These are phyloP conservation scores for Blastobasis lacticolella DNA, from an alignment of 2,888 invertebrate genomes.

Conservation along the genomic window DNA sequence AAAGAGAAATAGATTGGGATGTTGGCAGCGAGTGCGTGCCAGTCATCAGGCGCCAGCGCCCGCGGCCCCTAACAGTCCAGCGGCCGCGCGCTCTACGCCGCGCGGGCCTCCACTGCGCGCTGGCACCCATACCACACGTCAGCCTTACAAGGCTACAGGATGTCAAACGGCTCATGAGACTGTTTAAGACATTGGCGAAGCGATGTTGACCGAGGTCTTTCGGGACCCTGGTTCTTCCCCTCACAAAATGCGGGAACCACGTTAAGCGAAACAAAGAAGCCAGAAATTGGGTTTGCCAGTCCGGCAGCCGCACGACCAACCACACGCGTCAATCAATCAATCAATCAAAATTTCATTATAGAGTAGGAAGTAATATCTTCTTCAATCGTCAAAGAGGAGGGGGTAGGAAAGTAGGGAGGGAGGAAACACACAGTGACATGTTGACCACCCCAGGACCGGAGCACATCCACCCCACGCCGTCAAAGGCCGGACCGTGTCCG, in stretches of 20 bases:
- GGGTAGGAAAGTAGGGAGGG: neutral
- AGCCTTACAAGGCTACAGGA: neutral
- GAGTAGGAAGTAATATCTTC: too few relatives aligned
- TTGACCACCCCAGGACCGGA: too few relatives aligned
- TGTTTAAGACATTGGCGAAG: too few relatives aligned
- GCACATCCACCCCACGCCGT: too few relatives aligned
- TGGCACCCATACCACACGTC: conserved; percentile 10
- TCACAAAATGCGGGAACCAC: too few relatives aligned
- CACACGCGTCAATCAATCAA: neutral
- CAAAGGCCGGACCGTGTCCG: neutral
- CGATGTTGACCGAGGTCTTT: too few relatives aligned
- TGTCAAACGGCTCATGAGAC: neutral
- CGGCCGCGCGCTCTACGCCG: too few relatives aligned
- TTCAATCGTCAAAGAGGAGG: neutral
- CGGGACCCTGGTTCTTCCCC: too few relatives aligned
- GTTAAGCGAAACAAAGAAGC: too few relatives aligned
- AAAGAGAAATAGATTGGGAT: too few relatives aligned
- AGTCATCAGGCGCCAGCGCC: conserved; percentile 86
- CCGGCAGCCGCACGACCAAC: too few relatives aligned
- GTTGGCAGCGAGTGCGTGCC: conserved; percentile 91
- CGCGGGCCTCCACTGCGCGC: conserved; percentile 48
- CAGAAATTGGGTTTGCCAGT: too few relatives aligned
- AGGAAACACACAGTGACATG: neutral
- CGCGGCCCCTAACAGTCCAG: conserved; percentile 89
- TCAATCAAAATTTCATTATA: neutral